Evolutionary conservation across 2,113 vertebrate genomes (phyloP).

Genomic region (Atlantisia rogersi): DNA sequence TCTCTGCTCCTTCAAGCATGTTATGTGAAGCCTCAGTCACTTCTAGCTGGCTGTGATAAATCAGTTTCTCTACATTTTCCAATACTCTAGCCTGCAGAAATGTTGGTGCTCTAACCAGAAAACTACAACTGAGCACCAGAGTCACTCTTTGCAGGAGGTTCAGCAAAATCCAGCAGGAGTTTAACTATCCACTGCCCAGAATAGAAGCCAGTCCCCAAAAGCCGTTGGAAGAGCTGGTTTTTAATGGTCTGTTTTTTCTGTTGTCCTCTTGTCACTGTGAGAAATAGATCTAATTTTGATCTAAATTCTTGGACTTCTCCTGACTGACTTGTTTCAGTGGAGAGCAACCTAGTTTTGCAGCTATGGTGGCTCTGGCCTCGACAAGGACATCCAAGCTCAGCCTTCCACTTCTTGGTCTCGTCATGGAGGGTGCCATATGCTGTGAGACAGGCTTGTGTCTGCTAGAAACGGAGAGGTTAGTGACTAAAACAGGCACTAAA

Average conservation of each 20-base stretch:
- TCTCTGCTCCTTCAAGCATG: not conserved
- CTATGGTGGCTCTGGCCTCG: fast-evolving
- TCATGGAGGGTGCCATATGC: not conserved
- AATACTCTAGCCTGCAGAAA: not conserved
- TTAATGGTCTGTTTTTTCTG: not conserved
- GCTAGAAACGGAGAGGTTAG: not conserved
- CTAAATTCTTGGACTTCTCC: not conserved
- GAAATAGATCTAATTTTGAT: not conserved
- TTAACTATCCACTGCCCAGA: not conserved
- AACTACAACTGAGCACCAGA: not conserved
- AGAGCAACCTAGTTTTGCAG: not conserved
- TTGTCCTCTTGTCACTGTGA: not conserved
- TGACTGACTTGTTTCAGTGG: not conserved
- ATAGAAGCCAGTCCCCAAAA: not conserved
- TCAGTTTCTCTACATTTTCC: not conserved
- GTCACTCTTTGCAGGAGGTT: not conserved
- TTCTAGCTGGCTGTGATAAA: not conserved
- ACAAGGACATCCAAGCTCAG: not conserved
- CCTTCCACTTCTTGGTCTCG: not conserved
- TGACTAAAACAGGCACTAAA: not conserved
- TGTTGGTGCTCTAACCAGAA: not conserved
- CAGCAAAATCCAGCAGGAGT: not conserved
- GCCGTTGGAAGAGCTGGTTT: not conserved
- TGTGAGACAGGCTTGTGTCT: not conserved
- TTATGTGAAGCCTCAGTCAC: not conserved